Base-by-base conservation (phyloP, 2,888 invertebrate genomes). In the Boloria selene region DNA sequence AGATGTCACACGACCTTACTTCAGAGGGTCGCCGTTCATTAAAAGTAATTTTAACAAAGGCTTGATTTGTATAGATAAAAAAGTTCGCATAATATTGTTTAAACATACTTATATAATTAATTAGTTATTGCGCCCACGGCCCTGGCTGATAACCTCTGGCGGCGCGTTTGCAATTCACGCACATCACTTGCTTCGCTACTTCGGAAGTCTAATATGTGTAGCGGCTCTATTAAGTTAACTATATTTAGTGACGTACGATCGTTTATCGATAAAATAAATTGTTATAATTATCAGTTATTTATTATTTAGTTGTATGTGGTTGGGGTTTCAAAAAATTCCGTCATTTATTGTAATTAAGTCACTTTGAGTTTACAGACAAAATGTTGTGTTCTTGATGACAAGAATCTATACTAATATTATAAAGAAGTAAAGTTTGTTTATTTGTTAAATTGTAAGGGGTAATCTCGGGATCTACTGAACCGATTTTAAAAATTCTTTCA, bases 201-300 rank as follows among this genome's bases (percentile, higher is more conserved):
- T 71, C 72, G 72, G 68, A 71, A 72, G 60, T 68, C 60, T 53
- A 68, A 70, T 26, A 59, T 71, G 65, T 68, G 66, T 60, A 45
- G 66, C 61, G 64, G 63, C 60, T 52, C 47, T 55, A 70, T 73
- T 70, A 69, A 71, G 59, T 68, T 68, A 66, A 71, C 52, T 68
- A 50, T 44, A 49, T 42, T 4, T 64, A 70, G 72, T 45, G 70
- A 64, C 58, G 73, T 56, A 31, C 17, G 13, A 18, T 3, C 7
- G 13, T 7, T 44, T 44, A 44, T 22, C 56, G 56, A 56, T 56
- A 38, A 16, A 22, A n/a, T 51, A 6, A 51, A 5, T 14, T 31
- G n/a, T 51, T 14, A 51, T 31, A 16, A 22, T 4, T 13, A 22
- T 22, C 5, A 18, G 4, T 17, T 50, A 17, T n/a, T 16, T 14